phyloP scores from a whole-genome alignment of 2,797 vertebrate species.

The Lagodon rhomboides region DNA sequence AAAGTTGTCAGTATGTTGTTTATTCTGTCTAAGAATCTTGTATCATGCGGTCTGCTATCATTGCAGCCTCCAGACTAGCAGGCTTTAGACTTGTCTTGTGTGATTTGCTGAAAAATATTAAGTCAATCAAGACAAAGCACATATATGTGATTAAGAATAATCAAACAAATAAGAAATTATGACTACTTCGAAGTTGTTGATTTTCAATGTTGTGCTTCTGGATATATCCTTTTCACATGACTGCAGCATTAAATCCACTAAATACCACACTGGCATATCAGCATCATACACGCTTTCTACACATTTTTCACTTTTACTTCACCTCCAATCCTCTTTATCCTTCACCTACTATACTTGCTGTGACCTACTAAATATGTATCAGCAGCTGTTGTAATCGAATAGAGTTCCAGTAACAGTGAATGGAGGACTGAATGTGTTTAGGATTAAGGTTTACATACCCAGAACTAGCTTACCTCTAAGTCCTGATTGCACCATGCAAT shows the following conservation, averaged over 20 bases:
- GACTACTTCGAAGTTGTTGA: neutral
- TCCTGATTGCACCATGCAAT: neutral
- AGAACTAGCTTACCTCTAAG: neutral
- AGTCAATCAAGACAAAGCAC: no score
- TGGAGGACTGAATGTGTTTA: neutral
- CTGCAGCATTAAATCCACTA: neutral
- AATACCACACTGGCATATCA: neutral
- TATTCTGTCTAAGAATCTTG: neutral
- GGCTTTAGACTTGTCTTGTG: neutral
- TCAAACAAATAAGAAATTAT: neutral
- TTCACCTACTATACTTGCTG: slow-evolving; percentile 10
- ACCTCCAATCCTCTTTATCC: neutral
- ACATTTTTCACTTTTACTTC: neutral
- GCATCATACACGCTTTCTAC: slow-evolving; percentile 1
- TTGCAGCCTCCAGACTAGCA: neutral
- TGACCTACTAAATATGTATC: slow-evolving; percentile 34
- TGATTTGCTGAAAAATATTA: neutral
- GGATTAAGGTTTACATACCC: neutral
- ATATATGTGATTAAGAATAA: neutral
- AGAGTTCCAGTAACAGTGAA: slow-evolving; percentile 20
- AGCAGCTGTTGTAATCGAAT: slow-evolving; percentile 35
- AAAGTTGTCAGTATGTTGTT: neutral
- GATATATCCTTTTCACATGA: neutral
- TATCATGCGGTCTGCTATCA: neutral
- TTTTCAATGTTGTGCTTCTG: neutral